Base-by-base conservation (phyloP, 2,888 invertebrate species). In the Pantelozetes paolii region DNA sequence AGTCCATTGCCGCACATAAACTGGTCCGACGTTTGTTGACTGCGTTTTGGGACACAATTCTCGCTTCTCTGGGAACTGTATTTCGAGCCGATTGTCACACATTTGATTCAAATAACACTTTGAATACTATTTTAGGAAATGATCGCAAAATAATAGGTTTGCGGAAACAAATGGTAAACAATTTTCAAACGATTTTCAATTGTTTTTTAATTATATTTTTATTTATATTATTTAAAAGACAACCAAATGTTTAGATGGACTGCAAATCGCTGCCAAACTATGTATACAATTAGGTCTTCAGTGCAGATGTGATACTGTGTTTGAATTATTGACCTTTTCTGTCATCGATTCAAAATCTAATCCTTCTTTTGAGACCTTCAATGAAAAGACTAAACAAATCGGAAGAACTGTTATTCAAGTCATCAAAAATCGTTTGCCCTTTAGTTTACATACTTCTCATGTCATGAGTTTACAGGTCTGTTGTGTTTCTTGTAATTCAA, bases 191-290 rank as follows among this genome's bases (percentile, higher is more conserved):
- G 15, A 18, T 69, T 36, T 26, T 73, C 9, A 20, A 69, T 5
- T 20, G 28, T 15, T 13, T 40, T 32, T 42, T 26, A 42, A 32
- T 32, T 36, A 13, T 40, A 28, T 54, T 11, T 42, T 28, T 40
- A 69, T 42, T 73, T 67, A 1, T n/a, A 15, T 26, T n/a, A 30
- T 64, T 32, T 2, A 36, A 36, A 92, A 74, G 87, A 90, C 78
- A 91, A 32, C 64, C 1, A 11, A 8, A 6, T 36, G 93, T 78
- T 85, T 96, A 74, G 93, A 94, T 82, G 94, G 94, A 20, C 84
- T 96, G 30, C 94, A 94, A 82, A 91, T 89, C 86, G 94, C 94
- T 26, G 94, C 95, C 20, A 88, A 90, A 79, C 86, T 96, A 71
- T 92, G 94, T 82, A 95, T 94, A 81, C 88, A 89, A 2, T 84